phyloP scores from a whole-genome alignment of 1,140 invertebrate species.

The Thalassaphorura encarpata region DNA sequence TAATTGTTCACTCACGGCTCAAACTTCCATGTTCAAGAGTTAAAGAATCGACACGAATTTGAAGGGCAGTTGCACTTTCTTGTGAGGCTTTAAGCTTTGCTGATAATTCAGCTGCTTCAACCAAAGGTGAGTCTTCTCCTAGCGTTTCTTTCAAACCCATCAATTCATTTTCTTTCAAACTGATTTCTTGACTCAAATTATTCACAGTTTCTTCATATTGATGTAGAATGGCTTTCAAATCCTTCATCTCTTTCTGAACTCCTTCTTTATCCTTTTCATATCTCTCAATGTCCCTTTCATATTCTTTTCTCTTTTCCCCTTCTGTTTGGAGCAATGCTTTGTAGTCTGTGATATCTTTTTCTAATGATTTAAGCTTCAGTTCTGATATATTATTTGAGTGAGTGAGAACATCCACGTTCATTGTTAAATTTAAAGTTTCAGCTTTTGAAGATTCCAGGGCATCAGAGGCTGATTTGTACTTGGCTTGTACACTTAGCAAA shows the following conservation, averaged over 20 bases:
- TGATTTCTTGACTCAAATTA: slow-evolving; percentile 23
- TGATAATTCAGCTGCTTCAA: slow-evolving; percentile 27
- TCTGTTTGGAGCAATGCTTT: slow-evolving; percentile 16
- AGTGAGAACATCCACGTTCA: slow-evolving; percentile 15
- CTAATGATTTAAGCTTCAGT: slow-evolving; percentile 2
- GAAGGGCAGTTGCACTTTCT: slow-evolving; percentile 13
- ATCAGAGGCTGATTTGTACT: slow-evolving; percentile 14
- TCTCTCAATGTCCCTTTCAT: slow-evolving; percentile 1
- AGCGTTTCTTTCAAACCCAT: slow-evolving; percentile 22
- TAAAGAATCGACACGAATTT: slow-evolving; percentile 13
- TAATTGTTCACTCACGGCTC: slow-evolving; percentile 7
- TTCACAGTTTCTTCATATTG: slow-evolving; percentile 27
- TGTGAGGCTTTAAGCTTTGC: slow-evolving; percentile 13
- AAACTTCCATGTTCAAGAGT: slow-evolving; percentile 22
- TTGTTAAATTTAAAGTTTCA: background rate
- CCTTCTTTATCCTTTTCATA: background rate
- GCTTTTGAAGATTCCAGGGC: slow-evolving; percentile 16
- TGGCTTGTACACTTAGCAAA: slow-evolving; percentile 11
- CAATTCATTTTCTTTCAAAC: slow-evolving; percentile 27
- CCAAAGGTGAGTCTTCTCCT: slow-evolving; percentile 30
- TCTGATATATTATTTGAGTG: slow-evolving; percentile 14
- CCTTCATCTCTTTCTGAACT: slow-evolving; percentile 11
- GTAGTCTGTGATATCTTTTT: slow-evolving; percentile 18
- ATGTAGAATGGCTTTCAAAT: slow-evolving; percentile 22
- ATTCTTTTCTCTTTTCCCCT: slow-evolving; percentile 1